A percentile compares a stretch with the other conserved stretches of the same genome.
phyloP scores from a whole-genome alignment of 2,888 invertebrate species.

The Loripinus fragilis region DNA sequence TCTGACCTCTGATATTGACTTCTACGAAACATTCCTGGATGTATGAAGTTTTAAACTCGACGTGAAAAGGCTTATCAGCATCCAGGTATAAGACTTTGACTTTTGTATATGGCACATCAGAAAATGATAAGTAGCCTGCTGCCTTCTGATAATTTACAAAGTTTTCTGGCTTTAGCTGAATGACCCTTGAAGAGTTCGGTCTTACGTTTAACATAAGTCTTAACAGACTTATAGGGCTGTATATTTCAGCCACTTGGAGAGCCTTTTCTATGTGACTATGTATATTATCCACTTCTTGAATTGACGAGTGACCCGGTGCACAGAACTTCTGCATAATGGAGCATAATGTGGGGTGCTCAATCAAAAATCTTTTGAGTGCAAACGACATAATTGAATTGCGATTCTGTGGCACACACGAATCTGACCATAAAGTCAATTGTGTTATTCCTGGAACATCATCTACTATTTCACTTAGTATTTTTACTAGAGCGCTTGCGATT shows the following conservation, averaged over 20 bases:
- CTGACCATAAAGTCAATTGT: constrained; percentile 28
- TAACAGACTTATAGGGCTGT: constrained; percentile 43
- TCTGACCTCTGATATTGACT: constrained; percentile 1
- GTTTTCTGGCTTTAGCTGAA: constrained; percentile 11
- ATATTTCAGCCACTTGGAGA: constrained; percentile 36
- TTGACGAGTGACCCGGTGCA: no score
- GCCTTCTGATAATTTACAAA: constrained; percentile 42
- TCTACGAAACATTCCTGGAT: not conserved
- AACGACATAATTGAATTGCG: constrained; percentile 30
- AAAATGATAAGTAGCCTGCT: no score
- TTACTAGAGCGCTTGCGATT: constrained; percentile 24
- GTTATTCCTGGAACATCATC: not conserved
- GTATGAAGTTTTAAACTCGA: no score
- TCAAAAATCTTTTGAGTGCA: constrained; percentile 28
- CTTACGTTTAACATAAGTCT: no score
- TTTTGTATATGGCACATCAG: no score
- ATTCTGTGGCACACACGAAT: no score
- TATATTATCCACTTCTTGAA: no score
- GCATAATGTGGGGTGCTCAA: not conserved
- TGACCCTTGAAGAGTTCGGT: no score
- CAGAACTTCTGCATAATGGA: constrained; percentile 13
- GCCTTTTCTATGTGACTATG: no score
- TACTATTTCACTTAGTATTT: not conserved
- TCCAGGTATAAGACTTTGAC: no score
- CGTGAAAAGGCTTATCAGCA: no score